phyloP scores from a whole-genome alignment of 2,797 vertebrate species.

The Lithobates sylvaticus region DNA sequence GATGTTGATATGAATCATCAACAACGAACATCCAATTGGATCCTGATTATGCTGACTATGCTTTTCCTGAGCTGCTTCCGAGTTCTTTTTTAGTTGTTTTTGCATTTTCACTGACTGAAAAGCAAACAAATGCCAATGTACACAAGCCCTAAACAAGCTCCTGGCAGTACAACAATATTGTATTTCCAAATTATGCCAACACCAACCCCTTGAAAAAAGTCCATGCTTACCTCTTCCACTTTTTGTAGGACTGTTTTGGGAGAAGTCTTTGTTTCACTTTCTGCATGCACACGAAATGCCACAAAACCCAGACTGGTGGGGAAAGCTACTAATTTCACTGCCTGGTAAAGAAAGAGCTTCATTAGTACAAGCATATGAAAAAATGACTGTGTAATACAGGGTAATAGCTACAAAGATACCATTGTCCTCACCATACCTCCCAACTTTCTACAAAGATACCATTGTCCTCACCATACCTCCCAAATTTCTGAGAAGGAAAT shows the following conservation, averaged over 20 bases:
- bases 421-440: no score
- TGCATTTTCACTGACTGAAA: neutral
- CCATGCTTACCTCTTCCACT: constrained; percentile 82
- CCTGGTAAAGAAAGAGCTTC: constrained; percentile 70
- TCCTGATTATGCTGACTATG: neutral
- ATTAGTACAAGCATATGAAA: neutral
- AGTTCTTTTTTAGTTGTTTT: neutral
- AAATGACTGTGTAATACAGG: neutral
- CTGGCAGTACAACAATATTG: no score
- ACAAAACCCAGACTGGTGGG: constrained; percentile 78
- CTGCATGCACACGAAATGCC: constrained; percentile 80
- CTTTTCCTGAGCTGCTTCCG: no score
- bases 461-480: no score
- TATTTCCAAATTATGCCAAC: neutral
- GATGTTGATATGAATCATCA: no score
- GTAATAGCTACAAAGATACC: no score
- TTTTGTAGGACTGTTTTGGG: constrained; percentile 74
- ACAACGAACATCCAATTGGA: neutral
- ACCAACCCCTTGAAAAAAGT: neutral
- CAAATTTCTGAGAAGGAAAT: no score
- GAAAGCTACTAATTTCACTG: constrained; percentile 76
- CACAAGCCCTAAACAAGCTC: neutral
- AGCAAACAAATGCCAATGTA: neutral
- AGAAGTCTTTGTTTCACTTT: constrained; percentile 76
- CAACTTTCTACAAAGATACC: no score